These are phyloP conservation scores for Mycalesis mineus DNA, from an alignment of 2,888 invertebrate genomes.

Conservation along the genomic window DNA sequence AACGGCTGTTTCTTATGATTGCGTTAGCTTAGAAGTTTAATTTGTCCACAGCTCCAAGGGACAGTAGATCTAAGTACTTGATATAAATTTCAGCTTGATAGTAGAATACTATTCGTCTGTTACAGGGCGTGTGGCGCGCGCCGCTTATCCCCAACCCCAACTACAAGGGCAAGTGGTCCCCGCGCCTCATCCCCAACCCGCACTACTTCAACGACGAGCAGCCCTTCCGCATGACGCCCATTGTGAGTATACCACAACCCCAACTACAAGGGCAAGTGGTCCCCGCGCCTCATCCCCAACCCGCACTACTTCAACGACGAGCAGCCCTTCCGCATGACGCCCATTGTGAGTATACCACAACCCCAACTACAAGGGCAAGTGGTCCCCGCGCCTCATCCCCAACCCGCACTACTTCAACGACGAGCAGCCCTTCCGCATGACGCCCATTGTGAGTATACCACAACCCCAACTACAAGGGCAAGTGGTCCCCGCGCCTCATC, in stretches of 20 bases:
- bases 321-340: constrained; percentile 91
- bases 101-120: background rate
- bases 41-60: too few species aligned
- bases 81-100: too few species aligned
- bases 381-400: constrained; percentile 90
- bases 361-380: constrained; percentile 97
- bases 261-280: constrained; percentile 97
- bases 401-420: constrained; percentile 97
- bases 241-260: constrained; percentile 93
- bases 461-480: constrained; percentile 96
- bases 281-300: constrained; percentile 90
- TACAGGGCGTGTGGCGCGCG: constrained; percentile 91
- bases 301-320: constrained; percentile 95
- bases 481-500: constrained; percentile 93
- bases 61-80: too few species aligned
- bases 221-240: constrained; percentile 93
- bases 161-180: constrained; percentile 96
- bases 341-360: constrained; percentile 91
- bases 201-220: constrained; percentile 93
- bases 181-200: constrained; percentile 92
- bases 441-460: constrained; percentile 89
- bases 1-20: too few species aligned
- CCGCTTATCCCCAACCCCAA: constrained; percentile 94
- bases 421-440: constrained; percentile 92
- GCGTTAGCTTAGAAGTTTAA: too few species aligned